Conservation (phyloP, 1,140 invertebrate genomes). For the Zophobas atratus region DNA sequence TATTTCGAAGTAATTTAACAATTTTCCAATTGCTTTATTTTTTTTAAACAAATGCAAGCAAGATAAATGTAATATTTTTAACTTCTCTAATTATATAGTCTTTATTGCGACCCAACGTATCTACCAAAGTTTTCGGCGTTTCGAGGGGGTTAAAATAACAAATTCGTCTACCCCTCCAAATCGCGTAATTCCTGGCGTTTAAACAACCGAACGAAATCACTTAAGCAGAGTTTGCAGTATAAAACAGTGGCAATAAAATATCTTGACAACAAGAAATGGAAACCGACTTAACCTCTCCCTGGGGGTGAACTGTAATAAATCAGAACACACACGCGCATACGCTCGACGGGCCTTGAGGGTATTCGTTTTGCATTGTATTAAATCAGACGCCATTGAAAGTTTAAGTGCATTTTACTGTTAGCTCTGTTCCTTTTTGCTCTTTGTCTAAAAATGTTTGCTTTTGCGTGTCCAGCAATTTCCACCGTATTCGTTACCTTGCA, state of each 20-base stretch:
- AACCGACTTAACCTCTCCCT: slow-evolving; percentile 39
- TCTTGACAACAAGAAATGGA: slow-evolving; percentile 43
- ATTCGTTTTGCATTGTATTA: slow-evolving; percentile 47
- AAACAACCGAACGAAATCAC: slow-evolving; percentile 11
- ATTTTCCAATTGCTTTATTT: too few species aligned
- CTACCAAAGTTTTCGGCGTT: too few species aligned
- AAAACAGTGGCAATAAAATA: slow-evolving; percentile 42
- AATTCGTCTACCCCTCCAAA: too few species aligned
- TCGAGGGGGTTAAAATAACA: too few species aligned
- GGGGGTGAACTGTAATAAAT: slow-evolving; percentile 39
- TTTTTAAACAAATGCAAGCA: too few species aligned
- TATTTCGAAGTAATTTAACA: background rate
- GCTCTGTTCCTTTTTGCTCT: slow-evolving; percentile 35
- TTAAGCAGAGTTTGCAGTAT: slow-evolving; percentile 18
- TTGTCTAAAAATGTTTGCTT: slow-evolving; percentile 28
- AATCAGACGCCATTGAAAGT: slow-evolving; percentile 47
- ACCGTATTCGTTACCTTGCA: slow-evolving; percentile 1
- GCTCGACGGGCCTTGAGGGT: slow-evolving; percentile 12
- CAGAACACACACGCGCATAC: slow-evolving; percentile 43
- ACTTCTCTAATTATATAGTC: too few species aligned
- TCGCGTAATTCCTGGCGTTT: background rate
- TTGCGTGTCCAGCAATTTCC: slow-evolving; percentile 29
- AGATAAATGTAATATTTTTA: too few species aligned
- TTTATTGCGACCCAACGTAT: too few species aligned
- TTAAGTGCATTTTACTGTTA: slow-evolving; percentile 48